Evolutionary conservation across 2,888 invertebrate species (phyloP), one percentile per base, ranked within the genome.

Genomic region (Deilephila elpenor): DNA sequence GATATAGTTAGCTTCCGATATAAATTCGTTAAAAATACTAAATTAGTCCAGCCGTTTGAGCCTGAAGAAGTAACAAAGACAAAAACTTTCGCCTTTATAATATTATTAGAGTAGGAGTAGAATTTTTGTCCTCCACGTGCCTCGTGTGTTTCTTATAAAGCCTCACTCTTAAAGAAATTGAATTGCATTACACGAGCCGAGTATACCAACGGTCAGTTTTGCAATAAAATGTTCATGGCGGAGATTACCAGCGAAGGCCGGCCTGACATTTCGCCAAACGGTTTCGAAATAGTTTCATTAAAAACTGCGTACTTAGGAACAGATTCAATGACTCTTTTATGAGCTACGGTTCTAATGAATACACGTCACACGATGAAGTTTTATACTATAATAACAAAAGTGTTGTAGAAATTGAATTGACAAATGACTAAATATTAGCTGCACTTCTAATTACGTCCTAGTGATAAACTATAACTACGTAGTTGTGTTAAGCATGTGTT

Each of bases 191-290:
- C 62, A 19, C 34, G n/a, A 34, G 19, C 34, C 7, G n/a, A 25
- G 25, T 32, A 61, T 19, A 29, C 17, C 32, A 67, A 56, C 64
- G 73, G 72, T 59, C 72, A 67, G 62, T 72, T 67, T 64, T 67
- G 72, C 67, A 67, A 72, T 37, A 53, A 70, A 70, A 44, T 17
- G 44, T 29, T 70, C 60, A 29, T 56, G 60, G 44, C 59, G 32
- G 29, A 19, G 59, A 73, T 51, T 70, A 73, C 25, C 51, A 71
- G 70, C 20, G 73, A 73, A 73, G 73, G 73, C 60, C 61, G 51
- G 51, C 14, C 59, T 73, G 73, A 61, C 73, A 73, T 73, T 73
- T 73, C 17, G 71, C n/a, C 51, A 44, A 71, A 74, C n/a, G 19
- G 53, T 74, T 74, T 60, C 71, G 59, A 60, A 72, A 70, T 20